phyloP scores from a whole-genome alignment of 1,140 invertebrate species.

The Agraylea sexmaculata region DNA sequence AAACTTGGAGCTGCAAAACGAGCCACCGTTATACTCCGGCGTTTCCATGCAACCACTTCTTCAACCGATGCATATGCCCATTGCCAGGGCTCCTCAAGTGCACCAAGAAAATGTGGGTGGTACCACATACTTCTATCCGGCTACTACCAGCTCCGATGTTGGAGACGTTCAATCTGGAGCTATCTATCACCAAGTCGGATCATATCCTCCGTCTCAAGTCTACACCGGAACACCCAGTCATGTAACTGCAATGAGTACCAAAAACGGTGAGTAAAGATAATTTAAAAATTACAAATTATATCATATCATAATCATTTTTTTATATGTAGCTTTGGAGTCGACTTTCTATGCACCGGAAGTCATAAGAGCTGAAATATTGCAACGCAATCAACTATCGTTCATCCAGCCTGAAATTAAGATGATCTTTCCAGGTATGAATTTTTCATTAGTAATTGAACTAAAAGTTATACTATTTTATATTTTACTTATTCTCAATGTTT shows the following conservation, averaged over 20 bases:
- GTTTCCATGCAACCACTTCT: too few species aligned
- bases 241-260: conserved; percentile 36
- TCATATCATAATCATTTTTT: background rate
- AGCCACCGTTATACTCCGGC: too few species aligned
- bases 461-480: background rate
- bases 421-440: conserved; percentile 39
- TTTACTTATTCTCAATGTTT: conserved; percentile 25
- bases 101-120: conserved; percentile 83
- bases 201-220: conserved; percentile 35
- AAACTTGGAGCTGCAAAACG: too few species aligned
- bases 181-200: conserved; percentile 5
- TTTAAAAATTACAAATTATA: background rate
- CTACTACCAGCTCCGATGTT: conserved; percentile 26
- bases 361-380: conserved; percentile 61
- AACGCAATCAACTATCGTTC: conserved; percentile 61
- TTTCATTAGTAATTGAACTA: conserved; percentile 1
- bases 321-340: conserved; percentile 37
- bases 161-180: conserved; percentile 7
- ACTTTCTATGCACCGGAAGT: conserved; percentile 68
- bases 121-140: conserved; percentile 76
- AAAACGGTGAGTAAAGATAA: conserved; percentile 27
- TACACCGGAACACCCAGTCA: conserved; percentile 59
- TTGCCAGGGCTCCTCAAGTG: too few species aligned
- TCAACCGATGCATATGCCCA: too few species aligned
- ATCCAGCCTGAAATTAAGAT: conserved; percentile 54